phyloP scores from a whole-genome alignment of 2,888 invertebrate genomes.

The Callyntrura sp. region DNA sequence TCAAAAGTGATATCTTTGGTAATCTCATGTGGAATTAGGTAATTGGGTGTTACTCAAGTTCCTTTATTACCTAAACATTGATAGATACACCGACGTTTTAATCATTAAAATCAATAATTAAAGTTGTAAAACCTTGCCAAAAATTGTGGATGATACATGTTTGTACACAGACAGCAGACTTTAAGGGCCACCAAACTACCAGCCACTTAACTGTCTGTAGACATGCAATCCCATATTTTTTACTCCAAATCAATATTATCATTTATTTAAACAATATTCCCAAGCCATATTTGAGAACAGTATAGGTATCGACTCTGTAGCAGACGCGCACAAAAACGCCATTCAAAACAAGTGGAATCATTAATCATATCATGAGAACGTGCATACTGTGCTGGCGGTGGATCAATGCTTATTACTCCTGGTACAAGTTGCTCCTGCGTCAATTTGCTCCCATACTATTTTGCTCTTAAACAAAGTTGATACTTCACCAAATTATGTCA shows the following conservation, averaged over 20 bases:
- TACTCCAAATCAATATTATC: constrained; percentile 31
- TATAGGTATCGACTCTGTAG: constrained; percentile 10
- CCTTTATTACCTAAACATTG: constrained; percentile 30
- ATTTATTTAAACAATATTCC: not conserved
- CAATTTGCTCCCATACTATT: no score
- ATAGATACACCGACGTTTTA: constrained; percentile 1
- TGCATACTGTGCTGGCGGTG: constrained; percentile 7
- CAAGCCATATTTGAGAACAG: constrained; percentile 23
- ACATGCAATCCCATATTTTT: constrained; percentile 68
- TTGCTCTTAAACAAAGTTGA: no score
- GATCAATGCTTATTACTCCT: no score
- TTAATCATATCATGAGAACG: constrained; percentile 70
- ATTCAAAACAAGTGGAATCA: constrained; percentile 60
- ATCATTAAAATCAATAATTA: constrained; percentile 59
- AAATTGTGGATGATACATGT: constrained; percentile 27
- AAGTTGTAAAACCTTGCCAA: constrained; percentile 2
- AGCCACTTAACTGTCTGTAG: constrained; percentile 57
- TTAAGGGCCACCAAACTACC: constrained; percentile 27
- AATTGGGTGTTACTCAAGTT: not conserved
- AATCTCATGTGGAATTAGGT: not conserved
- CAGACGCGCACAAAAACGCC: constrained; percentile 63
- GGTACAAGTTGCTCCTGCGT: no score
- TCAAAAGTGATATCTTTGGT: constrained; percentile 30
- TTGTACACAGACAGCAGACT: not conserved
- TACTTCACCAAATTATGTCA: no score